A percentile compares a stretch with the other conserved stretches of the same genome.
Conservation (phyloP, 2,888 invertebrate genomes). For the Nysson spinosus region DNA sequence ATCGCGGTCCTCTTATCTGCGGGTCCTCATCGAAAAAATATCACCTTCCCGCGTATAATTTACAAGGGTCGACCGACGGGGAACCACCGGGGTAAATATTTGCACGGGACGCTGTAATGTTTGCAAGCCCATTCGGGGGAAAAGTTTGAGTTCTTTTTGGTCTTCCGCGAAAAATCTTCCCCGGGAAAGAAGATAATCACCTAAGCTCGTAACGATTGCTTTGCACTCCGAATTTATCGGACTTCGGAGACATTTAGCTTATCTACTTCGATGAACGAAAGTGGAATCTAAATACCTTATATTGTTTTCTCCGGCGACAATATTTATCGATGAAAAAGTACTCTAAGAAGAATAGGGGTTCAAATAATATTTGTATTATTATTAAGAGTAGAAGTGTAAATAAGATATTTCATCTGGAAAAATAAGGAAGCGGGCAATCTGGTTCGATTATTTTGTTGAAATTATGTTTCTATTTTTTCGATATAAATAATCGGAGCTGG, state of each 20-base stretch:
- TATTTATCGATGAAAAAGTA: too few species aligned
- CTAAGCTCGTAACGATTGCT: constrained; percentile 1
- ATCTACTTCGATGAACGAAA: constrained; percentile 4
- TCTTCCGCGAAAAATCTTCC: neutral
- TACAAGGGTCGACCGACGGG: constrained; percentile 15
- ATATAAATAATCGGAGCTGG: too few species aligned
- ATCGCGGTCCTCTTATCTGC: neutral
- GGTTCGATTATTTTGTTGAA: too few species aligned
- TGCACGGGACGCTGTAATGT: constrained; percentile 26
- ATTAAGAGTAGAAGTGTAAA: too few species aligned
- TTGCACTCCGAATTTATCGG: constrained; percentile 6
- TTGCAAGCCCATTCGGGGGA: constrained; percentile 25
- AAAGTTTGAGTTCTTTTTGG: constrained; percentile 4
- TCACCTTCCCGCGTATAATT: constrained; percentile 19
- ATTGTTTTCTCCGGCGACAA: neutral
- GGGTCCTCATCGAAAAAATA: constrained; percentile 12
- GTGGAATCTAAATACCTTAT: constrained; percentile 13
- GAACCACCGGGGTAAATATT: constrained; percentile 22
- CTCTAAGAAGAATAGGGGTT: too few species aligned
- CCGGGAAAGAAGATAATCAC: neutral
- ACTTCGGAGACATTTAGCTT: constrained; percentile 17
- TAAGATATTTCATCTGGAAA: too few species aligned
- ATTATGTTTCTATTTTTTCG: too few species aligned
- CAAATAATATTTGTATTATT: too few species aligned
- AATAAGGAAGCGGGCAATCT: too few species aligned